Evolutionary conservation across 2,888 invertebrate genomes (phyloP), one percentile per base, ranked within the genome.

Genomic region (Bruchidius siliquastri): DNA sequence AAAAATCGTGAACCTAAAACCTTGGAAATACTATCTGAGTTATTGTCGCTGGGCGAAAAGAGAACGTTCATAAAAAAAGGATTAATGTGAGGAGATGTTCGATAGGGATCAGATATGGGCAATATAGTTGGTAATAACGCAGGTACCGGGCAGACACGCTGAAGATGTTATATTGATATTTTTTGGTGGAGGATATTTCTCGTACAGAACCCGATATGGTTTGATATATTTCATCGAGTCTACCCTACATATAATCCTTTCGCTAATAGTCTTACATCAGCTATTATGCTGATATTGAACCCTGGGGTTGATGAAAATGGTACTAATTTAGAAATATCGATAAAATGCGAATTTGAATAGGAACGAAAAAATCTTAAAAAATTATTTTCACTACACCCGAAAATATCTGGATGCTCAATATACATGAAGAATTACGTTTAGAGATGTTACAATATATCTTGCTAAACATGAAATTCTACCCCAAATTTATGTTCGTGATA

Each of bases 11-110:
- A 72, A 20, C 71, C 71, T 67, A 71, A 69, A 71, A 66, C 71
- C 67, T 79, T 71, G 73, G 72, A 77, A 77, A 78, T 73, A 74
- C 74, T 70, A 76, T 76, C 77, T 74, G 77, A 77, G 72, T 73
- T 77, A 77, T 73, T 73, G 72, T 76, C 75, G 76, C 76, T 77
- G 77, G 68, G 49, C 69, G 73, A 22, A 68, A 72, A 74, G 18
- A 73, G 72, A 21, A 74, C 75, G 73, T 71, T 66, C 69, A 72
- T 73, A 69, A 72, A 71, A 74, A 73, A 74, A 73, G 73, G 66
- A 69, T 73, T 74, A 73, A 72, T 72, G 30, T 18, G 30, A 26
- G 20, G 22, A 21, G 21, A 21, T 22, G 21, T 21, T 21, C 21
- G 21, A 68, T 68, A 68, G 22, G 22, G 21, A 68, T 68, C 68